A percentile compares a stretch with the other conserved stretches of the same genome.
Evolutionary conservation across 2,888 invertebrate species (phyloP).

Genomic region (Mechanitis messenoides): DNA sequence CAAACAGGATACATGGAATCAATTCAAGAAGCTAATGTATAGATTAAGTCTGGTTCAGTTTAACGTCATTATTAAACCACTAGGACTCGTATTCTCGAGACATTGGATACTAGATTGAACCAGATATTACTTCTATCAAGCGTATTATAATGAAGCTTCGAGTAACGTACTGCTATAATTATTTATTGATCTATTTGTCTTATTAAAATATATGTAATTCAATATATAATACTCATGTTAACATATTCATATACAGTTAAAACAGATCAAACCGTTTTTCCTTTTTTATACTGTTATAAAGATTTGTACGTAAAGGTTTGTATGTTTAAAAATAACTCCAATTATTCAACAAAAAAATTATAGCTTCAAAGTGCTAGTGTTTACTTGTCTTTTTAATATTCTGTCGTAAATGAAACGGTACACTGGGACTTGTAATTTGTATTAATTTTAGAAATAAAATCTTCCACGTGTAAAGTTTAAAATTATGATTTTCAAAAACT

Average conservation of each 20-base stretch:
- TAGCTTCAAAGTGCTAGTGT: constrained; percentile 14
- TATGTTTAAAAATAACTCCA: no score
- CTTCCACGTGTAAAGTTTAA: constrained; percentile 14
- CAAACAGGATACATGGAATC: background rate
- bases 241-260: no score
- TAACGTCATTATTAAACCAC: constrained; percentile 9
- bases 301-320: no score
- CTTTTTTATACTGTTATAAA: no score
- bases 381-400: constrained; percentile 27
- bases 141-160: constrained; percentile 8
- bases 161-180: constrained; percentile 4
- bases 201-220: background rate
- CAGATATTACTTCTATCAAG: constrained; percentile 5
- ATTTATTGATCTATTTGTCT: constrained; percentile 4
- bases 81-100: constrained; percentile 4
- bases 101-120: constrained; percentile 5
- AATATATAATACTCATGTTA: background rate
- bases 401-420: constrained; percentile 26
- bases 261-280: no score
- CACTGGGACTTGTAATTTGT: constrained; percentile 23
- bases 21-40: background rate
- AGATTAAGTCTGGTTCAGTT: constrained; percentile 9
- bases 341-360: background rate
- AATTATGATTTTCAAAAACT: no score
- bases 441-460: constrained; percentile 27